Conservation (phyloP, 2,113 vertebrate species). For the Hippocampus comes region DNA sequence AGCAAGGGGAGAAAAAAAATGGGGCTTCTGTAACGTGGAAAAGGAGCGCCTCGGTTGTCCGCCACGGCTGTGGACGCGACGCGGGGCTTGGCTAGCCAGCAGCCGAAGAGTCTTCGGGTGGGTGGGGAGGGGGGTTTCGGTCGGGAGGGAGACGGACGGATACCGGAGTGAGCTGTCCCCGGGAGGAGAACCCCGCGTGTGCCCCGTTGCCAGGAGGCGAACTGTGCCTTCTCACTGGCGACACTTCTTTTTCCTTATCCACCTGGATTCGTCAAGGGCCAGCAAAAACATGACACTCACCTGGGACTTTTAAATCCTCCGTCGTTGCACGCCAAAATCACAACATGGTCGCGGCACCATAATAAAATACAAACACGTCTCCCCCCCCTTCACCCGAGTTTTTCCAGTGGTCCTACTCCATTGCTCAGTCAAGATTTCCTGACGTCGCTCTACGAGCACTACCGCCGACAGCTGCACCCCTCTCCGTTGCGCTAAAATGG, state of each 20-base stretch:
- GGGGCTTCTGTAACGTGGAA: constrained; percentile 38
- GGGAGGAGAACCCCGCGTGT: constrained; percentile 74
- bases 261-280: constrained; percentile 24
- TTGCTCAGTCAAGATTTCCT: constrained; percentile 74
- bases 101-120: constrained; percentile 53
- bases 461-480: constrained; percentile 31
- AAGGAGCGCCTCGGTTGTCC: constrained; percentile 46
- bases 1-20: constrained; percentile 6
- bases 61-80: constrained; percentile 59
- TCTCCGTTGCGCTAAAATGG: constrained; percentile 57
- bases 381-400: constrained; percentile 59
- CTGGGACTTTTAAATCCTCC: constrained; percentile 47
- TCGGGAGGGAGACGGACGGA: constrained; percentile 66
- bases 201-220: constrained; percentile 73
- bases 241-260: constrained; percentile 35
- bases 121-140: not conserved
- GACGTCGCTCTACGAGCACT: constrained; percentile 32
- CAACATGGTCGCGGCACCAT: constrained; percentile 67
- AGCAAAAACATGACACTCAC: constrained; percentile 49
- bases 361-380: constrained; percentile 64
- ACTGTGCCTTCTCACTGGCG: constrained; percentile 31
- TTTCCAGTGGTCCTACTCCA: constrained; percentile 73
- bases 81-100: constrained; percentile 59
- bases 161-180: constrained; percentile 73
- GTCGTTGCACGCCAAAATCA: constrained; percentile 54